Evolutionary conservation across 2,113 vertebrate species (phyloP).

Genomic region (Excalfactoria chinensis): DNA sequence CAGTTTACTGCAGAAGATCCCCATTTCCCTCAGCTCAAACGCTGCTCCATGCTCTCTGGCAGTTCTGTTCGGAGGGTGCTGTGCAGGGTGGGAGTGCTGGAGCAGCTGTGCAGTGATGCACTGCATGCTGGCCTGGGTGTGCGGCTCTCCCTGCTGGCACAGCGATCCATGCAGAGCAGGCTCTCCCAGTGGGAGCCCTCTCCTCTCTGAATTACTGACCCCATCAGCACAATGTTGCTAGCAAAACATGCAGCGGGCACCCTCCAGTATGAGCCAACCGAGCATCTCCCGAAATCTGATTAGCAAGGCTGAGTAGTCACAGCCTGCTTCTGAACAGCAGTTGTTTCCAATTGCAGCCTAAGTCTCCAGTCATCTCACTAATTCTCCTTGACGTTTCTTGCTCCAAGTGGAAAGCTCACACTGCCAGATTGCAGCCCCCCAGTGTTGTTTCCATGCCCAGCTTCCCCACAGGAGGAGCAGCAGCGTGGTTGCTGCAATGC

Average conservation of each 20-base stretch:
- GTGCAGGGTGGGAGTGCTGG: neutral
- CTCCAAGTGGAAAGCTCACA: accelerated
- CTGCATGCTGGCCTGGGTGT: accelerated
- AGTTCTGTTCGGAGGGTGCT: neutral
- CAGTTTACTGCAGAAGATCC: neutral
- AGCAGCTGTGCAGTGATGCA: accelerated
- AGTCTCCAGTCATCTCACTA: neutral
- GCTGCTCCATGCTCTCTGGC: accelerated
- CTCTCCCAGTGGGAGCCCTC: neutral
- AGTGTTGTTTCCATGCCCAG: neutral
- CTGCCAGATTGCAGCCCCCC: neutral
- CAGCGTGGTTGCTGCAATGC: neutral
- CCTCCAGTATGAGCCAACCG: neutral
- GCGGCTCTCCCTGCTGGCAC: neutral
- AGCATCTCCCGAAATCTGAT: neutral
- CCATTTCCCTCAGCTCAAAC: accelerated
- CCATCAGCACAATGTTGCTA: neutral
- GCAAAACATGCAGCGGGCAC: neutral
- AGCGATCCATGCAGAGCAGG: too few relatives aligned
- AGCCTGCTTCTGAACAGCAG: neutral
- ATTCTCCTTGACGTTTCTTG: neutral
- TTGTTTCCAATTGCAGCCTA: neutral
- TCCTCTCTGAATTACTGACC: neutral
- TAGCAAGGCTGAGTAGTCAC: slow-evolving; percentile 7
- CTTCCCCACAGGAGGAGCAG: neutral